Percentiles rank a stretch among this genome's conserved stretches.
phyloP scores from a whole-genome alignment of 2,888 invertebrate species.

The Chrysolina americana region DNA sequence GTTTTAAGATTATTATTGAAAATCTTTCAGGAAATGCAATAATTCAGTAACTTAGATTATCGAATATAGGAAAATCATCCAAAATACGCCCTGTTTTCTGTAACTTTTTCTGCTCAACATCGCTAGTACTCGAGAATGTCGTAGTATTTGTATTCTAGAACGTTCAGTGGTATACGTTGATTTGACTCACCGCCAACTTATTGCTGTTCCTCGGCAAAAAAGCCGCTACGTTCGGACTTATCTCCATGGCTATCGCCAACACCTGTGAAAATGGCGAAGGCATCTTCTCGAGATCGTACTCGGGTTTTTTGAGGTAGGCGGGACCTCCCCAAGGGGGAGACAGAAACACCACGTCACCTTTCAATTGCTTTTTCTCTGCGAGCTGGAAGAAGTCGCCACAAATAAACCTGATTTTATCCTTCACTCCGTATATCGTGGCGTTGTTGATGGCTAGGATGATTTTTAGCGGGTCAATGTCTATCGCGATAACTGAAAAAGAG shows the following conservation, averaged over 20 bases:
- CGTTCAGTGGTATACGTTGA: not conserved
- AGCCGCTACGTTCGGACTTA: conserved; percentile 85
- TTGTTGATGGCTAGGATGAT: conserved; percentile 92
- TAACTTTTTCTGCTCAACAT: no score
- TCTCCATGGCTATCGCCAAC: conserved; percentile 76
- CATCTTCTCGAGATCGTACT: conserved; percentile 82
- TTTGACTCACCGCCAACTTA: conserved; percentile 79
- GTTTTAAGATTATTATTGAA: no score
- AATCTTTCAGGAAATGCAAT: no score
- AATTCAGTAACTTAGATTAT: no score
- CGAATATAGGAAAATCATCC: no score
- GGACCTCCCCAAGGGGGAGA: conserved; percentile 99
- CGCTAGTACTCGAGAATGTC: no score
- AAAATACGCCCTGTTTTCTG: no score
- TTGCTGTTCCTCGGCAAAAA: conserved; percentile 92
- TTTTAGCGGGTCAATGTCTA: conserved; percentile 95
- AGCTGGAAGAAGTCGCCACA: conserved; percentile 89
- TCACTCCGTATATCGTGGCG: conserved; percentile 90
- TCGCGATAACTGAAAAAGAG: conserved; percentile 83
- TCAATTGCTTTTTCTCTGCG: conserved; percentile 74
- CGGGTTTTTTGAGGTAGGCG: conserved; percentile 77
- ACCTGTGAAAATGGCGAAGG: conserved; percentile 82
- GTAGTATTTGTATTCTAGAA: no score
- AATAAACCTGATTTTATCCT: conserved; percentile 92
- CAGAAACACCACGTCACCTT: conserved; percentile 92